phyloP scores from a whole-genome alignment of 2,113 vertebrate genomes.

The Leucoraja erinaceus region DNA sequence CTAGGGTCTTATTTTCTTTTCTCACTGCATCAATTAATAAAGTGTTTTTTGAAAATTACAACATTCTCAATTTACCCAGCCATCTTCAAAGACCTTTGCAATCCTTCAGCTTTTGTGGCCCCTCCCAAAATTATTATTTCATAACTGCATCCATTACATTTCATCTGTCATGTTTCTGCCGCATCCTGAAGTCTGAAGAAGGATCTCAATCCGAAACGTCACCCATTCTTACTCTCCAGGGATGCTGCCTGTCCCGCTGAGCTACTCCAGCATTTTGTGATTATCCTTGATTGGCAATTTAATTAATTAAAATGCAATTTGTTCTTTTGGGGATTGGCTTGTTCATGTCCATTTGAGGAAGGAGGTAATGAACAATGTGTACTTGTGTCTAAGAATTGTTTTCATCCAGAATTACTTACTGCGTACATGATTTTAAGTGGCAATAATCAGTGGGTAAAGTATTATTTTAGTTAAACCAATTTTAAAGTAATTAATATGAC shows the following conservation, averaged over 20 bases:
- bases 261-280: too few relatives aligned
- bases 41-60: not conserved
- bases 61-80: not conserved
- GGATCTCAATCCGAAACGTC: too few relatives aligned
- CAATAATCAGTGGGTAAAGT: not conserved
- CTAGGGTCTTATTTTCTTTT: not conserved
- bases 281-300: not conserved
- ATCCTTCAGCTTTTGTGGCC: too few relatives aligned
- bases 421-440: not conserved
- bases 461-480: not conserved
- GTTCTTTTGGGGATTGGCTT: not conserved
- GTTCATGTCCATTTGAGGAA: not conserved
- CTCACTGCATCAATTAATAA: not conserved
- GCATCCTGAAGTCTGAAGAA: too few relatives aligned
- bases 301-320: not conserved
- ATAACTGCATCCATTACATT: too few relatives aligned
- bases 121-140: not conserved
- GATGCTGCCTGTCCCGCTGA: too few relatives aligned
- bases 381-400: not conserved
- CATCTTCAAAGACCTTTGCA: not conserved
- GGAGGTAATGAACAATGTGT: not conserved
- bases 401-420: not conserved
- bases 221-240: too few relatives aligned
- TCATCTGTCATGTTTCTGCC: too few relatives aligned
- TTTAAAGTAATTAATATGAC: not conserved